A percentile compares a stretch with the other conserved stretches of the same genome.
Evolutionary conservation across 2,888 invertebrate species (phyloP).

Genomic region (Ashinkailepas kermadecensis): DNA sequence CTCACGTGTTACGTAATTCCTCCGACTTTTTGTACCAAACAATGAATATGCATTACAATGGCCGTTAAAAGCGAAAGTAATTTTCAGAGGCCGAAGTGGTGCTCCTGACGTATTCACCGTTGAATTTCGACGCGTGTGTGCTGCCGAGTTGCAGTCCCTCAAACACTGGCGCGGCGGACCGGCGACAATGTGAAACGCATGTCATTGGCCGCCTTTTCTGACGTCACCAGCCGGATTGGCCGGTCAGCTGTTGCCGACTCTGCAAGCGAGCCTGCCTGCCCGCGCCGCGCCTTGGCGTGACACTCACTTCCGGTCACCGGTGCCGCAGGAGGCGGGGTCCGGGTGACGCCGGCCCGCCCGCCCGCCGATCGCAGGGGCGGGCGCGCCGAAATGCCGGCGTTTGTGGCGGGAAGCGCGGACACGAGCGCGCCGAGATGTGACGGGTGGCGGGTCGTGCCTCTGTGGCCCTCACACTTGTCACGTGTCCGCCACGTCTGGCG

Average conservation of each 20-base stretch:
- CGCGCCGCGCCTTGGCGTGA: too few species aligned
- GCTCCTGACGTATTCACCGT: neutral
- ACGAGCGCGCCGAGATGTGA: too few species aligned
- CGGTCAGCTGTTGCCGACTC: neutral
- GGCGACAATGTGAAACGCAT: neutral
- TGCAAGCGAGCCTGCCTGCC: too few species aligned
- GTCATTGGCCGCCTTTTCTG: neutral
- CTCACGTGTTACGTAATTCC: neutral
- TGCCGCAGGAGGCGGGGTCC: too few species aligned
- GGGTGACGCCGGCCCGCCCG: too few species aligned
- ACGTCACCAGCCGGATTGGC: neutral
- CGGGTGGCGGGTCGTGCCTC: too few species aligned
- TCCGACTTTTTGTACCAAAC: neutral
- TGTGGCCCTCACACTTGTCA: too few species aligned
- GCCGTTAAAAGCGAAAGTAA: neutral
- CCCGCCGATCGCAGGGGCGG: too few species aligned
- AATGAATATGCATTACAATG: neutral
- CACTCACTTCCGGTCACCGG: too few species aligned
- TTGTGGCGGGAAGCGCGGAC: too few species aligned
- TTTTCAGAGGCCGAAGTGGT: neutral
- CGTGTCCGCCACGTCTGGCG: too few species aligned
- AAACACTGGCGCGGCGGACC: neutral
- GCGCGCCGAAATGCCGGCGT: too few species aligned
- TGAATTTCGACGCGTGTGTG: neutral
- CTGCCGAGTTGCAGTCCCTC: neutral